phyloP scores from a whole-genome alignment of 2,888 invertebrate species.

The Byasa hedistus region DNA sequence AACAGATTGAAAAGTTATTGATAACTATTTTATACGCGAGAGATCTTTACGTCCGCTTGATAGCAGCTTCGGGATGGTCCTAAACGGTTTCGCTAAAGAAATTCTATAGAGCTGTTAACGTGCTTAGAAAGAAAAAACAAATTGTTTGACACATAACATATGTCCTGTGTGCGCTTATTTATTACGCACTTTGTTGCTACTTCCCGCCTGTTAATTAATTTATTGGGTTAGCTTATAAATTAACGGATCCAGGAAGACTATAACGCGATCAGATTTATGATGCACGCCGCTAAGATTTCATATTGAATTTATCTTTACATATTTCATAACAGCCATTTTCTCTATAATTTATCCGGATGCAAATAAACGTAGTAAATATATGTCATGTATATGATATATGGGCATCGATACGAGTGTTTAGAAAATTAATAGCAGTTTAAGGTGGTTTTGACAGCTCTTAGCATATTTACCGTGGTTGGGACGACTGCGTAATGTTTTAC shows the following conservation, averaged over 20 bases:
- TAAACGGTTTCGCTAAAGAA: constrained; percentile 59
- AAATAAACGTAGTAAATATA: constrained; percentile 18
- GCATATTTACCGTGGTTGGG: constrained; percentile 59
- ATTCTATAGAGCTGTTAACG: constrained; percentile 60
- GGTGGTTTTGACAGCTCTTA: constrained; percentile 64
- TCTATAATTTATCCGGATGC: constrained; percentile 15
- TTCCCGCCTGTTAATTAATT: constrained; percentile 70
- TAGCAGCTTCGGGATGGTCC: constrained; percentile 62
- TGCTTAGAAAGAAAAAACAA: constrained; percentile 48
- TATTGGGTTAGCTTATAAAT: constrained; percentile 68
- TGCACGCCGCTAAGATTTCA: constrained; percentile 30
- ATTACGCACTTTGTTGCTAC: constrained; percentile 66
- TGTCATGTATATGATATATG: constrained; percentile 26
- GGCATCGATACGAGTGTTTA: constrained; percentile 20
- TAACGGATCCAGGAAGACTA: constrained; percentile 67
- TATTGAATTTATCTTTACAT: constrained; percentile 18
- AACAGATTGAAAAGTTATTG: constrained; percentile 65
- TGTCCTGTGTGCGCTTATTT: constrained; percentile 62
- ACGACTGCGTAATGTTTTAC: constrained; percentile 79
- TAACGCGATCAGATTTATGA: constrained; percentile 47
- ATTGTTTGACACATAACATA: constrained; percentile 56
- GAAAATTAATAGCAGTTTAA: constrained; percentile 23
- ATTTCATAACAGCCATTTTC: constrained; percentile 16
- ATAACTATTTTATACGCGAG: constrained; percentile 68
- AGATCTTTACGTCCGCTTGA: constrained; percentile 62